phyloP scores from a whole-genome alignment of 2,113 vertebrate genomes.

The Mustelus asterias region DNA sequence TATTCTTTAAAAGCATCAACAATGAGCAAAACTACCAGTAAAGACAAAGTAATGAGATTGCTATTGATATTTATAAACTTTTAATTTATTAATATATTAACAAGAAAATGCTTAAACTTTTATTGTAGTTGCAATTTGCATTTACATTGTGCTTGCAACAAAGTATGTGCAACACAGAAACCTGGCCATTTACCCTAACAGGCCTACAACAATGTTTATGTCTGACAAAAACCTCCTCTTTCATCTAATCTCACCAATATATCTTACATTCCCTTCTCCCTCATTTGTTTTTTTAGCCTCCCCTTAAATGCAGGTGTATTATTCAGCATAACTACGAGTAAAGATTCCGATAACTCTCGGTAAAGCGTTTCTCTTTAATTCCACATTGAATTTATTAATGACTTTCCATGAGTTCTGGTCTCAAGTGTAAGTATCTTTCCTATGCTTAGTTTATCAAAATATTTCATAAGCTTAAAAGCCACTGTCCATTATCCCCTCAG shows the following conservation, averaged over 20 bases:
- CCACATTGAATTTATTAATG: background rate
- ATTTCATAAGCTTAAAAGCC: background rate
- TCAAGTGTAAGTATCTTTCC: background rate
- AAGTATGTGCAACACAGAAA: no score
- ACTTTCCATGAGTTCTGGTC: background rate
- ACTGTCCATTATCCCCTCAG: background rate
- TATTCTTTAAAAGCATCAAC: background rate
- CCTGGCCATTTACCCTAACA: no score
- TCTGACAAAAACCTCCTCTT: no score
- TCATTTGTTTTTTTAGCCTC: background rate
- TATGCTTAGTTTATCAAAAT: background rate
- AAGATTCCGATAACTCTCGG: background rate
- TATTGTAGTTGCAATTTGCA: no score
- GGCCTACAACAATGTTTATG: no score
- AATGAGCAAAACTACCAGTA: background rate
- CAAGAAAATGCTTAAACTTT: no score
- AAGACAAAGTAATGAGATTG: no score
- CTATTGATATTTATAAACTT: no score
- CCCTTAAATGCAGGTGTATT: background rate
- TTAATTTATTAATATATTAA: no score
- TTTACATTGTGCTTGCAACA: no score
- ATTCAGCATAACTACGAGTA: background rate
- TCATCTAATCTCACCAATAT: no score
- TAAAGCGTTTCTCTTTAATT: background rate
- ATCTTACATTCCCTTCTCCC: background rate